Percentiles rank a stretch among this genome's conserved stretches.
phyloP scores from a whole-genome alignment of 2,113 vertebrate genomes.

The Hippoglossus stenolepis region DNA sequence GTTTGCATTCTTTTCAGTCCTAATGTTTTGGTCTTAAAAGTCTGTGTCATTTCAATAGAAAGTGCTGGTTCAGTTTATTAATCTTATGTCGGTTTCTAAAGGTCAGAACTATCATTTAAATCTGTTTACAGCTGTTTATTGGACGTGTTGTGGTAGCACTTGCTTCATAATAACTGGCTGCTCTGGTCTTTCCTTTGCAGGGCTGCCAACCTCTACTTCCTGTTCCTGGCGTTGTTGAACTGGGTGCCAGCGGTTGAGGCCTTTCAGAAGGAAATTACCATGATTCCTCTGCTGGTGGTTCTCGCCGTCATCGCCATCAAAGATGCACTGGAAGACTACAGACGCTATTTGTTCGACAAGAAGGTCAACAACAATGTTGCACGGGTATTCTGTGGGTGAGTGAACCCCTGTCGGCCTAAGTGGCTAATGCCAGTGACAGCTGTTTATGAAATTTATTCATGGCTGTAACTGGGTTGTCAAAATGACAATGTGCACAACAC shows the following conservation, averaged over 20 bases:
- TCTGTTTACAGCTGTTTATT: not conserved
- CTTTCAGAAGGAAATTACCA: conserved; percentile 97
- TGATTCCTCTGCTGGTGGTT: conserved; percentile 93
- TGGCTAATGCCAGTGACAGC: not conserved
- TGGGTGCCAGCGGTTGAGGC: conserved; percentile 98
- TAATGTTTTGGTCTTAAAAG: too few relatives aligned
- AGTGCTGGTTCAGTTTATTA: too few relatives aligned
- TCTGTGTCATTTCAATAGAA: too few relatives aligned
- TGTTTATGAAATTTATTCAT: not conserved
- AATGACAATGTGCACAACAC: not conserved
- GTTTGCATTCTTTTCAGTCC: too few relatives aligned
- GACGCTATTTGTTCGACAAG: conserved; percentile 92
- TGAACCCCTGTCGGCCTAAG: not conserved
- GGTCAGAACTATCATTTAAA: too few relatives aligned
- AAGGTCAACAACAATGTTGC: conserved; percentile 91
- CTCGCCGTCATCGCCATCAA: conserved; percentile 92
- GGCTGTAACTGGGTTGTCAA: not conserved
- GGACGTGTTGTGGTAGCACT: not conserved
- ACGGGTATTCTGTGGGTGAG: conserved; percentile 90
- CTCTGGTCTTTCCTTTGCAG: conserved; percentile 74
- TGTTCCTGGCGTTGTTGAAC: conserved; percentile 93
- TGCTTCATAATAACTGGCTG: not conserved
- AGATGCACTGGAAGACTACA: conserved; percentile 95
- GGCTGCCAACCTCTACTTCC: conserved; percentile 95
- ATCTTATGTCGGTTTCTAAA: too few relatives aligned